These are phyloP conservation scores for Seriola rivoliana DNA, from an alignment of 2,113 vertebrate genomes.

Conservation along the genomic window DNA sequence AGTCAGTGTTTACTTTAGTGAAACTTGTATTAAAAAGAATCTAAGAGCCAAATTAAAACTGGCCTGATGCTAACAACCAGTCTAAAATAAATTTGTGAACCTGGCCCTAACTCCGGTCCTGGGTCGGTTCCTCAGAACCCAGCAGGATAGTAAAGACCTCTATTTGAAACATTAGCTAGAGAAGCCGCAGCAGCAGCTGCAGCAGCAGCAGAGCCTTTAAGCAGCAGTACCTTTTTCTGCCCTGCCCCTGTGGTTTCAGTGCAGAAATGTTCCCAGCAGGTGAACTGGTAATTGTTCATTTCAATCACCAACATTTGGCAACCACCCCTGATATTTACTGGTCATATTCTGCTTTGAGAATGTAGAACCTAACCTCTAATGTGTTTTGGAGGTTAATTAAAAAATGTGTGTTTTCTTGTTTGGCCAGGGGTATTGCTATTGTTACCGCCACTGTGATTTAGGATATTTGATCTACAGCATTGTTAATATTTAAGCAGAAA, in stretches of 20 bases:
- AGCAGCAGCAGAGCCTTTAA: too few species aligned
- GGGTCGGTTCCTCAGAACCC: too few species aligned
- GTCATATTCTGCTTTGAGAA: background rate
- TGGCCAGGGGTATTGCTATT: background rate
- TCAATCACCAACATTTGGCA: background rate
- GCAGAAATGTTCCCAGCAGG: background rate
- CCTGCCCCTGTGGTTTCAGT: background rate
- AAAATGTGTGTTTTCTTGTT: slow-evolving; percentile 7
- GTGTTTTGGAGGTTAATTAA: background rate
- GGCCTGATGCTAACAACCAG: too few species aligned
- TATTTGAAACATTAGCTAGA: background rate
- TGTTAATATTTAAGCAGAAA: slow-evolving; percentile 65
- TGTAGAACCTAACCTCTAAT: background rate
- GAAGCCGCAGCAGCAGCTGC: too few species aligned
- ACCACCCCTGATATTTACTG: background rate
- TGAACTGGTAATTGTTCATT: background rate
- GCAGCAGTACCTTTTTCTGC: too few species aligned
- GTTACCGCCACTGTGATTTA: background rate
- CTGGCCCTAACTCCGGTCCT: too few species aligned
- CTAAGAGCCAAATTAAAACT: too few species aligned
- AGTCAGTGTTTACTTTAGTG: too few species aligned
- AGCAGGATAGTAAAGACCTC: background rate
- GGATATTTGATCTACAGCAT: slow-evolving; percentile 44
- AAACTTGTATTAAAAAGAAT: too few species aligned
- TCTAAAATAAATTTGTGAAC: too few species aligned